Percentiles rank a stretch among this genome's conserved stretches.
Evolutionary conservation across 1,140 invertebrate genomes (phyloP).

Genomic region (Drosophila ohnishii): DNA sequence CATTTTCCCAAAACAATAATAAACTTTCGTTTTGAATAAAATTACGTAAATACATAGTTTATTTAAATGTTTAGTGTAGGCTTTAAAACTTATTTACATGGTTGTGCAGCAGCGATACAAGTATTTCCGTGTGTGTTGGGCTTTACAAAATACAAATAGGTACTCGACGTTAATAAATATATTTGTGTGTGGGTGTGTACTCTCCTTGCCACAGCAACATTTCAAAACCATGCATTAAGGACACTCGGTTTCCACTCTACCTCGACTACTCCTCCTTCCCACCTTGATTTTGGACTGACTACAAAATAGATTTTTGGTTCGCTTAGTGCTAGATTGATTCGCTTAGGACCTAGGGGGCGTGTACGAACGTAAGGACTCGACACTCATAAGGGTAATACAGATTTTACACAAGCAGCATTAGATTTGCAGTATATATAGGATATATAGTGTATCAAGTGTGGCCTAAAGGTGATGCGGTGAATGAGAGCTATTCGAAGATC

Average conservation of each 20-base stretch:
- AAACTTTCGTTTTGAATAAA: slow-evolving; percentile 25
- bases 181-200: slow-evolving; percentile 30
- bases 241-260: slow-evolving; percentile 52
- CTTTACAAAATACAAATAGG: slow-evolving; percentile 66
- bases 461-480: slow-evolving; percentile 26
- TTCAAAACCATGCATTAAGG: slow-evolving; percentile 68
- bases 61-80: slow-evolving; percentile 57
- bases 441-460: background rate
- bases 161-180: slow-evolving; percentile 59
- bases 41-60: slow-evolving; percentile 69
- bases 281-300: slow-evolving; percentile 40
- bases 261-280: slow-evolving; percentile 6
- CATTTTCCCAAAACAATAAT: background rate
- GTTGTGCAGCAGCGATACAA: slow-evolving; percentile 72
- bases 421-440: slow-evolving; percentile 14
- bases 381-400: slow-evolving; percentile 37
- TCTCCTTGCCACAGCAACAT: slow-evolving; percentile 46
- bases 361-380: slow-evolving; percentile 43
- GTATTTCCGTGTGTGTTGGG: slow-evolving; percentile 45
- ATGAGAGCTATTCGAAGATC: slow-evolving; percentile 32
- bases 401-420: slow-evolving; percentile 67
- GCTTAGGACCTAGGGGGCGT: slow-evolving; percentile 54
- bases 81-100: slow-evolving; percentile 78
- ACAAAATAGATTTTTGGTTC: slow-evolving; percentile 61
- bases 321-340: slow-evolving; percentile 66